phyloP scores from a whole-genome alignment of 2,113 vertebrate species.

The Tragulus kanchil region DNA sequence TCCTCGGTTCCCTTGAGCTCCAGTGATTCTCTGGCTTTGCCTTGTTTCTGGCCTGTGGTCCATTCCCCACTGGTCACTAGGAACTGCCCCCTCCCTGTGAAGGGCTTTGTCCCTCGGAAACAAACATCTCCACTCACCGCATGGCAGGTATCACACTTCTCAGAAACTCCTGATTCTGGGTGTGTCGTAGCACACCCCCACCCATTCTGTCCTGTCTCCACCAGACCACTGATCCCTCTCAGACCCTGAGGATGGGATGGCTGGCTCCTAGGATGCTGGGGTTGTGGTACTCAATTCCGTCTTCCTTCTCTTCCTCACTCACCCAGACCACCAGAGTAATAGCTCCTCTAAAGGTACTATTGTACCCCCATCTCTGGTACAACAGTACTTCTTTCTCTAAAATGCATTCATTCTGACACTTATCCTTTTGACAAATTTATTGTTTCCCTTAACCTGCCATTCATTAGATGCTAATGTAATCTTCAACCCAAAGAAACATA shows the following conservation, averaged over 20 bases:
- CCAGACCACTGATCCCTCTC: background rate
- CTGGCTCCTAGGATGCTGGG: background rate
- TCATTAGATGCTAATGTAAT: background rate
- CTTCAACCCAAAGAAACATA: background rate
- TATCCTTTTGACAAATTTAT: background rate
- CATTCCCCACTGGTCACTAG: background rate
- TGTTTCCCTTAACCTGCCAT: background rate
- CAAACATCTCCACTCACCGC: background rate
- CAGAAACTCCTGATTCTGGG: background rate
- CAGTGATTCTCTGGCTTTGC: background rate
- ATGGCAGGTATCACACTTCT: background rate
- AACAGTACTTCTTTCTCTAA: background rate
- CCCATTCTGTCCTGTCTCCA: background rate
- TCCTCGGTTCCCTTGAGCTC: background rate
- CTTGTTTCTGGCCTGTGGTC: background rate
- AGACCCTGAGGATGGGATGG: background rate
- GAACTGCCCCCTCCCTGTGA: fast-evolving
- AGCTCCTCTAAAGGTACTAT: background rate
- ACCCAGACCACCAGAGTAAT: background rate
- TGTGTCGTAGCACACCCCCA: background rate
- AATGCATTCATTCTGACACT: background rate
- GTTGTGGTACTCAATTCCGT: background rate
- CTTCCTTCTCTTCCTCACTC: background rate
- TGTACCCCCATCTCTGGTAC: background rate
- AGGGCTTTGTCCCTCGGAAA: background rate